phyloP scores from a whole-genome alignment of 2,113 vertebrate species.

The Caretta caretta region DNA sequence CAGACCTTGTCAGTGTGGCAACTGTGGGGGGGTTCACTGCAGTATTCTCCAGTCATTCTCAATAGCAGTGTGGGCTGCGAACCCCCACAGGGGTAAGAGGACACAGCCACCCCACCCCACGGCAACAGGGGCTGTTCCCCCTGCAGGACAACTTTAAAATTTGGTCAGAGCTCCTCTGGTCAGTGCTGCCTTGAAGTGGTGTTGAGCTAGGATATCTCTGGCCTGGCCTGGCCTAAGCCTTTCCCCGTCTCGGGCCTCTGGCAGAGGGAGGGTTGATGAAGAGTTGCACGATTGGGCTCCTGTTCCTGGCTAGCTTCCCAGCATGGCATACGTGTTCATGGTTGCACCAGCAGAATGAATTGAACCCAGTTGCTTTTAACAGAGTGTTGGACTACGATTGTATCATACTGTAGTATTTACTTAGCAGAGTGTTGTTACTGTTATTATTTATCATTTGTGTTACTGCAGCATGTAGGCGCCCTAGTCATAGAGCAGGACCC shows the following conservation, averaged over 20 bases:
- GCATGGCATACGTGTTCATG: not conserved
- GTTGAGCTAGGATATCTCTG: not conserved
- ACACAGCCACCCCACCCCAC: not conserved
- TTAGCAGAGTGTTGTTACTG: not conserved
- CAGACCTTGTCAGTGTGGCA: accelerated
- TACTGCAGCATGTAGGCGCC: too few species aligned
- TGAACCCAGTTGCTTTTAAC: not conserved
- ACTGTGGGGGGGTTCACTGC: accelerated
- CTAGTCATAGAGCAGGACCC: too few species aligned
- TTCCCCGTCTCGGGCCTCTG: not conserved
- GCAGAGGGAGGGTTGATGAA: not conserved
- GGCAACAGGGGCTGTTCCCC: too few species aligned
- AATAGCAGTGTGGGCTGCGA: not conserved
- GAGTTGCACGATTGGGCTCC: not conserved
- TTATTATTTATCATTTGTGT: too few species aligned
- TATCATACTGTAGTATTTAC: not conserved
- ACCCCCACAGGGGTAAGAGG: not conserved
- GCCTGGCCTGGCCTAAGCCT: not conserved
- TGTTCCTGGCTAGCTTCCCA: not conserved
- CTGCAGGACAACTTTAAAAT: not conserved
- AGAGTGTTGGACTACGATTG: not conserved
- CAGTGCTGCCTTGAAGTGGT: not conserved
- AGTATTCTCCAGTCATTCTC: not conserved
- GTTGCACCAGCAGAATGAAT: not conserved
- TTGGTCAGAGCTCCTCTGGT: not conserved